Evolutionary conservation across 2,797 vertebrate genomes (phyloP).

Genomic region (Oryzias dopingdopingensis): DNA sequence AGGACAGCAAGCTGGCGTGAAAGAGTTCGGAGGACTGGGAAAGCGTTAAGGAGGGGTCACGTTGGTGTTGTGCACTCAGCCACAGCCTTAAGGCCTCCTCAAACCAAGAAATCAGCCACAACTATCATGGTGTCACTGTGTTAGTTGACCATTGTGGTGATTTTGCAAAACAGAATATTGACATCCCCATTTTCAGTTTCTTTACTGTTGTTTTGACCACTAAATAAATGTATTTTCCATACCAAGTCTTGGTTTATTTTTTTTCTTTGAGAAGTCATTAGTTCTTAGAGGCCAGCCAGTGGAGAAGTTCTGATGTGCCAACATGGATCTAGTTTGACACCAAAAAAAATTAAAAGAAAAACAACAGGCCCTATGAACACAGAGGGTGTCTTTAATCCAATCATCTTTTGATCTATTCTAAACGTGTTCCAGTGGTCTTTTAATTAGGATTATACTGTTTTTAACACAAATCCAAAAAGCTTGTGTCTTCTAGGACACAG

Average conservation of each 20-base stretch:
- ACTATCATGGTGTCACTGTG: slow-evolving; percentile 3
- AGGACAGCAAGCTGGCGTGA: slow-evolving; percentile 77
- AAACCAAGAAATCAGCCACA: slow-evolving; percentile 7
- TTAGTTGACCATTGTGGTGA: slow-evolving; percentile 6
- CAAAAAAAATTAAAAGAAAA: no score
- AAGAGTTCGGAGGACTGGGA: slow-evolving; percentile 68
- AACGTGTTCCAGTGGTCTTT: no score
- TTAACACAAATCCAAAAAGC: no score
- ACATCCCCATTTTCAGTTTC: slow-evolving; percentile 13
- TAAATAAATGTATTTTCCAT: slow-evolving; percentile 49
- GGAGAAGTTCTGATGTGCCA: no score
- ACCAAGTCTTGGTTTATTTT: slow-evolving; percentile 5
- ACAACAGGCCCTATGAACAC: no score
- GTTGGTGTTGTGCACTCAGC: background rate
- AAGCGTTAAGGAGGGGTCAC: slow-evolving; percentile 13
- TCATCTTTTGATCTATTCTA: no score
- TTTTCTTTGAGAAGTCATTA: slow-evolving; percentile 1
- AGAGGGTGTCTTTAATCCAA: no score
- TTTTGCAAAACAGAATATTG: slow-evolving; percentile 3
- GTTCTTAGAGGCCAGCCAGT: no score
- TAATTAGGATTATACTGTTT: no score
- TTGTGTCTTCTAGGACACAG: no score
- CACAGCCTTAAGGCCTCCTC: background rate
- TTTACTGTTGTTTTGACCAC: slow-evolving; percentile 16
- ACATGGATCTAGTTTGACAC: no score